These are phyloP conservation scores for Martes martes DNA, from an alignment of 2,113 vertebrate species.

Conservation along the genomic window DNA sequence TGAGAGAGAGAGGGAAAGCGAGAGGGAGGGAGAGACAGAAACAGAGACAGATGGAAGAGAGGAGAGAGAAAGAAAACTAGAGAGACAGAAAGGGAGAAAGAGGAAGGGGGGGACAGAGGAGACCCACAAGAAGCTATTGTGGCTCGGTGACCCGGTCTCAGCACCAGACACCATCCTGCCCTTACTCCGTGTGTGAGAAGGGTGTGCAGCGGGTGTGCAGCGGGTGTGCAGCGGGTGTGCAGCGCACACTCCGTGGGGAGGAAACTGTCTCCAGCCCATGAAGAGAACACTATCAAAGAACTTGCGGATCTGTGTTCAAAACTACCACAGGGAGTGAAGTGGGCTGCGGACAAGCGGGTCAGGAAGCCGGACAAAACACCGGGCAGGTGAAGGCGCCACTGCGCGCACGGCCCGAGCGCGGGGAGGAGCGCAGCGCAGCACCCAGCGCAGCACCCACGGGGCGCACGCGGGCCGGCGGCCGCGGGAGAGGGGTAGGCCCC, in stretches of 20 bases:
- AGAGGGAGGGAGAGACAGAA: background rate
- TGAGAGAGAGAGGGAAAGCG: background rate
- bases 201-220: too few relatives aligned
- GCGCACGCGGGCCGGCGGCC: too few relatives aligned
- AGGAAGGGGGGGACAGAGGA: background rate
- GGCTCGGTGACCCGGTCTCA: background rate
- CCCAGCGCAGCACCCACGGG: too few relatives aligned
- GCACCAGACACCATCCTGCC: background rate
- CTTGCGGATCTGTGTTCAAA: background rate
- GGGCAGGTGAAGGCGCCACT: rapidly evolving
- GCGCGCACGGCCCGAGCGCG: rapidly evolving
- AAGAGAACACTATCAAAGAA: background rate
- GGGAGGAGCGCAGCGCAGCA: rapidly evolving
- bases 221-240: too few relatives aligned
- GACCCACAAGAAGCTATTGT: too few relatives aligned
- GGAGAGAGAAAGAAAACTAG: background rate
- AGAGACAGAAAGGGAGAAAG: background rate
- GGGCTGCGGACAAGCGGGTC: background rate
- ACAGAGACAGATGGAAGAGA: background rate
- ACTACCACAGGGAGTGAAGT: background rate
- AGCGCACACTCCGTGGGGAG: too few relatives aligned
- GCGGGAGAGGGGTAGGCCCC: rapidly evolving
- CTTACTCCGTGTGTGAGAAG: too few relatives aligned
- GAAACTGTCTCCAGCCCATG: too few relatives aligned
- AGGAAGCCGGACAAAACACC: rapidly evolving